phyloP scores from a whole-genome alignment of 2,888 invertebrate genomes.

The Diadegma fenestrale region DNA sequence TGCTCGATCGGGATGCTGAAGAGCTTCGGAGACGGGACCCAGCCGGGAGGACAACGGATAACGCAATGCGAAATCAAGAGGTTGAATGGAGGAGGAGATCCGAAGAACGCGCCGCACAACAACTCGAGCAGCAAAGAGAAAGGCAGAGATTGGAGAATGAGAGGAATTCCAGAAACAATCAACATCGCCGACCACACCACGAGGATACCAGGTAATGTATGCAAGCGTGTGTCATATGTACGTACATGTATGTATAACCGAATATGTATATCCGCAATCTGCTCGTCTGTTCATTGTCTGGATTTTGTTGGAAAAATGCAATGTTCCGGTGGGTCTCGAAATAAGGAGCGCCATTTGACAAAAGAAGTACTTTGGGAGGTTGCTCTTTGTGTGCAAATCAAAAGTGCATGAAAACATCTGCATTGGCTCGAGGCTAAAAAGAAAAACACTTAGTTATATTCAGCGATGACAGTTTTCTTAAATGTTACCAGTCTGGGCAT shows the following conservation, averaged over 20 bases:
- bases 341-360: background rate
- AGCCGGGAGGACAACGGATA: slow-evolving; percentile 18
- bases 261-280: background rate
- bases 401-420: background rate
- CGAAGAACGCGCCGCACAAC: slow-evolving; percentile 67
- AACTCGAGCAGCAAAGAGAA: slow-evolving; percentile 41
- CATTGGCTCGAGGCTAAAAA: background rate
- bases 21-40: slow-evolving; percentile 59
- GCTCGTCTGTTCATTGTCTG: background rate
- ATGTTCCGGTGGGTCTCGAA: background rate
- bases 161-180: slow-evolving; percentile 59
- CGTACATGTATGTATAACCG: background rate
- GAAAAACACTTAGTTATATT: background rate
- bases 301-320: background rate
- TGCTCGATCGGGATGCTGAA: slow-evolving; percentile 58
- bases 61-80: slow-evolving; percentile 51
- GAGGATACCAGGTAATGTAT: slow-evolving; percentile 53
- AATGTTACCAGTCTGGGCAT: background rate
- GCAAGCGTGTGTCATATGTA: background rate
- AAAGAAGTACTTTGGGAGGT: background rate
- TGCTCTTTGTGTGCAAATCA: background rate
- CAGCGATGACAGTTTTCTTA: background rate
- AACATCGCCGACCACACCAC: slow-evolving; percentile 51
- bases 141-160: slow-evolving; percentile 55
- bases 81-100: slow-evolving; percentile 50